Conservation (phyloP, 2,113 vertebrate species). For the Macrotus californicus region DNA sequence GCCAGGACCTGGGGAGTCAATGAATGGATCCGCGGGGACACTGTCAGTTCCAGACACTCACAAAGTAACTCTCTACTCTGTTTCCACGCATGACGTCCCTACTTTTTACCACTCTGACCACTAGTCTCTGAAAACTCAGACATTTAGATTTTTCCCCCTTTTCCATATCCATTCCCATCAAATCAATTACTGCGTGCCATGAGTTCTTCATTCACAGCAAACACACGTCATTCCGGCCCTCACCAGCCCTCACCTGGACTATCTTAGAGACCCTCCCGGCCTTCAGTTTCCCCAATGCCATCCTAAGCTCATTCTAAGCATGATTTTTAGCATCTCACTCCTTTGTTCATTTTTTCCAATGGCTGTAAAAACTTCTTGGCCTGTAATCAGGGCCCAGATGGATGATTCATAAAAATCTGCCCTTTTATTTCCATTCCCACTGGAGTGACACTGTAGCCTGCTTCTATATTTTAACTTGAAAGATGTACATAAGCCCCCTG, state of each 20-base stretch:
- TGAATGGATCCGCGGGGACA: neutral
- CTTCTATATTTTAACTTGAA: neutral
- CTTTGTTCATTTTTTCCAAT: neutral
- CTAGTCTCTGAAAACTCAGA: neutral
- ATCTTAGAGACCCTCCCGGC: neutral
- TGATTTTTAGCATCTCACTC: neutral
- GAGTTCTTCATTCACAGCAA: neutral
- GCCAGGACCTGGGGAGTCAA: neutral
- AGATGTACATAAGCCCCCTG: neutral
- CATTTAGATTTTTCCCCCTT: neutral
- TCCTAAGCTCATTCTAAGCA: neutral
- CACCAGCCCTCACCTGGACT: neutral
- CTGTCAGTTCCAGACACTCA: neutral
- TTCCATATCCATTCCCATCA: neutral
- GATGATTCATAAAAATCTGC: neutral
- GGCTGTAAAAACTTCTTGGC: neutral
- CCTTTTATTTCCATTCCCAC: neutral
- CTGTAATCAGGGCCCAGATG: neutral
- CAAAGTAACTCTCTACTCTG: neutral
- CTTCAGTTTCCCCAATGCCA: neutral
- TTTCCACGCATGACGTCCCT: neutral
- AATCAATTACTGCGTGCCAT: neutral
- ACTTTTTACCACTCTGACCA: neutral
- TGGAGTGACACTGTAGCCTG: neutral
- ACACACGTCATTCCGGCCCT: neutral